Base-by-base conservation (phyloP, 2,797 vertebrate species). In the Pogonophryne albipinna region DNA sequence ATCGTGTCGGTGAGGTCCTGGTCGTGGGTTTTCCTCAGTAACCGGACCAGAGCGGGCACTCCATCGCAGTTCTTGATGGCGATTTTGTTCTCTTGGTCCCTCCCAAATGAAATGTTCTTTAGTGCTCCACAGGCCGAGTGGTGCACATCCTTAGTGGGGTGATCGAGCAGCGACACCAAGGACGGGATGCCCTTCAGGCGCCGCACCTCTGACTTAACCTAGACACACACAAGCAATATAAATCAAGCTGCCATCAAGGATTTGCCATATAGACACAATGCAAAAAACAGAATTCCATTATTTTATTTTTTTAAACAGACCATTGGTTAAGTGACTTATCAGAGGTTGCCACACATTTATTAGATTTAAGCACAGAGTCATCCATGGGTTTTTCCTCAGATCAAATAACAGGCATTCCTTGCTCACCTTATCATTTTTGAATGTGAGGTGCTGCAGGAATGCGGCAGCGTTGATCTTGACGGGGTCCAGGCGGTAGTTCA, bases 11-110 rank as follows among this genome's bases (percentile, higher is more conserved):
- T 98, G 58, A 99, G 97, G 89, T 99, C 98, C 94, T 98, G 95
- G 85, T 98, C 97, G 0, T 83, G 95, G 42, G 97, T 96, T 88
- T 98, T 99, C 44, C 97, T 94, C 79, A 99, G 91, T 78, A 99
- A 93, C 49, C 97, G 94, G 79, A 97, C 95, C 50, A 99, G 91
- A 2, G 96, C 97, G 0, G 97, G 96, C 1, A 99, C 95, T 0
- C 98, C 98, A 0, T 99, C 98, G 1, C 98, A 99, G 92, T 99
- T 99, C 92, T 99, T 99, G 86, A 99, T 98, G 75, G 98, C 98
- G 0, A 99, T 96, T 93, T 99, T 99, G 89, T 99, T 99, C 79
- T 99, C 98, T 61, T 92, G 95, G 91, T 99, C 98, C 34, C 95
- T 95, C 20, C 98, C 98, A 0, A 95, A 99, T 55, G 98, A 99